Conservation (phyloP, 1,140 invertebrate genomes). For the Apis cerana region DNA sequence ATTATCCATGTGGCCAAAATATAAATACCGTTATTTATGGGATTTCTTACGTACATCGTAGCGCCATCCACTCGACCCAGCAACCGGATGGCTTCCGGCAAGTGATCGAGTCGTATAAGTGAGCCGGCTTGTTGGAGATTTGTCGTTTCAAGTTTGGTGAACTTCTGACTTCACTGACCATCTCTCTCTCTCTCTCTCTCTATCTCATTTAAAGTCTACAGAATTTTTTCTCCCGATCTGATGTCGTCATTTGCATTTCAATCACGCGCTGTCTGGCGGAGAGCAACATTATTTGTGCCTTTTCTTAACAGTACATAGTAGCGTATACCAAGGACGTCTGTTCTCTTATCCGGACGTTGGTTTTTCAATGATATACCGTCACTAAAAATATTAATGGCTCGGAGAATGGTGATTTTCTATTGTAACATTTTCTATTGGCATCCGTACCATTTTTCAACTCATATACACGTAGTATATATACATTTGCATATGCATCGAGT, state of each 20-base stretch:
- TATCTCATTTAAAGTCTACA: background rate
- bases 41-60: background rate
- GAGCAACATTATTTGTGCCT: constrained; percentile 8
- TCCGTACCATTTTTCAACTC: background rate
- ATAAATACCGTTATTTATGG: constrained; percentile 19
- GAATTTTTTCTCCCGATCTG: background rate
- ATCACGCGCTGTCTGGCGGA: background rate
- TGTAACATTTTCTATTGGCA: background rate
- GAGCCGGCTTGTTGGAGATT: background rate
- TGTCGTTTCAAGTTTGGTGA: constrained; percentile 4
- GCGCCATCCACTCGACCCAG: background rate
- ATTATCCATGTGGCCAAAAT: background rate
- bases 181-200: background rate
- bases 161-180: background rate
- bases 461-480: too few relatives aligned
- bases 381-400: constrained; percentile 35
- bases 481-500: constrained; percentile 23
- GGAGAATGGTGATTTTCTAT: constrained; percentile 19
- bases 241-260: constrained; percentile 20
- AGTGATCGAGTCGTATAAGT: constrained; percentile 12
- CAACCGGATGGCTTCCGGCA: background rate
- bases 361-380: constrained; percentile 22
- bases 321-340: constrained; percentile 20
- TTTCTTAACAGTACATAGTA: constrained; percentile 30
- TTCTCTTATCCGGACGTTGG: constrained; percentile 19